Percentiles rank a stretch among this genome's conserved stretches.
phyloP scores from a whole-genome alignment of 64 coral and sea anemone species.

The Stichodactyla mertensii region DNA sequence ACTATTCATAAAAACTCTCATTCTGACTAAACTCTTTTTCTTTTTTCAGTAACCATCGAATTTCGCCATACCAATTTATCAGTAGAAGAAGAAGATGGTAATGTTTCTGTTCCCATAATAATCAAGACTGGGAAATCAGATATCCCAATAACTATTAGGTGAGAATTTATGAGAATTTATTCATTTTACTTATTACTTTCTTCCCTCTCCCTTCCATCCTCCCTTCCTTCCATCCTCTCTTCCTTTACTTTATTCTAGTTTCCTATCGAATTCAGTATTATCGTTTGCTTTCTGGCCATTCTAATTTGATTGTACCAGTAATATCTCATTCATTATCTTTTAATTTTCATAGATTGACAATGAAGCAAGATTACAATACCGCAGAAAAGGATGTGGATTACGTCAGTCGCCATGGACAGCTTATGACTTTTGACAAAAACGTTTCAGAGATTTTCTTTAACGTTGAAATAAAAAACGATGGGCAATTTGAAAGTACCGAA shows the following conservation, averaged over 20 bases:
- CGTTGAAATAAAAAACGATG: neutral
- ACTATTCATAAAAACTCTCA: too few relatives aligned
- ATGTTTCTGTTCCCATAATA: neutral
- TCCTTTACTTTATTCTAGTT: neutral
- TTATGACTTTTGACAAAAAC: neutral
- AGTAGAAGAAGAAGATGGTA: neutral
- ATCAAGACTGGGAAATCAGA: neutral
- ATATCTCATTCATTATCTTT: neutral
- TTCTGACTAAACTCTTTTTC: neutral
- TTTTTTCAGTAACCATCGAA: neutral
- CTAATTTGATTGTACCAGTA: too few relatives aligned
- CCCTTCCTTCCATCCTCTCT: neutral
- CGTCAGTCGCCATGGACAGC: neutral
- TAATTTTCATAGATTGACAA: neutral
- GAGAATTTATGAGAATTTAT: neutral
- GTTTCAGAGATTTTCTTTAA: neutral
- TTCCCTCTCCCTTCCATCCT: neutral
- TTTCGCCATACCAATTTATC: neutral
- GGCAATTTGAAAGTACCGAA: neutral
- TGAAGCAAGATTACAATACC: neutral
- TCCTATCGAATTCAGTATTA: neutral
- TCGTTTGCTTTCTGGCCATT: too few relatives aligned
- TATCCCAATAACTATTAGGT: neutral
- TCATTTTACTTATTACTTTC: neutral
- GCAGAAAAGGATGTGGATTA: neutral